Evolutionary conservation across 2,888 invertebrate species (phyloP).

Genomic region (Stenodema calcarata): DNA sequence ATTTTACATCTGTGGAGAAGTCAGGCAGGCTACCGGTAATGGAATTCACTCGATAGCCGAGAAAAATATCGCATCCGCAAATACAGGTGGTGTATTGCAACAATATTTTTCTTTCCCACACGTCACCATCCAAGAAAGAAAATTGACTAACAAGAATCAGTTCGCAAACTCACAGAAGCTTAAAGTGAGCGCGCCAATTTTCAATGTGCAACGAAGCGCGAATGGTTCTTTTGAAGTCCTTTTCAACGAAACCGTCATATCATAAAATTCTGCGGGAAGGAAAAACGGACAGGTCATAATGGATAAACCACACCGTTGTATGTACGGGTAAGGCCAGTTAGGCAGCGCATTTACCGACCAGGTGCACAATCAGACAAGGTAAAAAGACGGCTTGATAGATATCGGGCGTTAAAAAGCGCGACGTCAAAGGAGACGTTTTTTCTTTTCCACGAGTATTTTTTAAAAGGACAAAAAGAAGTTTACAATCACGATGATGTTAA

Average conservation of each 20-base stretch:
- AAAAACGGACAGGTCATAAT: not conserved
- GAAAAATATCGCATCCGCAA: not conserved
- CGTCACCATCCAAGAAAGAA: not conserved
- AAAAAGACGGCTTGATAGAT: not conserved
- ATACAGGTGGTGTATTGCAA: not conserved
- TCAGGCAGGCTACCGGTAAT: no score
- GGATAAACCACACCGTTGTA: not conserved
- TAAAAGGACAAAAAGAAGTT: not conserved
- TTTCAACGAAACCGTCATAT: not conserved
- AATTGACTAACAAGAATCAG: not conserved
- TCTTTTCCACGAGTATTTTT: not conserved
- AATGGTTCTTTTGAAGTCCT: not conserved
- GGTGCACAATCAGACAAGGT: not conserved
- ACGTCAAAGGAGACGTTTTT: not conserved
- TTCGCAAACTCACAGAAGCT: not conserved
- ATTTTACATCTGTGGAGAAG: no score
- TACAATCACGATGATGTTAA: constrained; percentile 4
- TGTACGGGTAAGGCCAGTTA: not conserved
- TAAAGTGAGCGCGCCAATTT: not conserved
- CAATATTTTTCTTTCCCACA: not conserved
- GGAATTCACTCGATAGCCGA: not conserved
- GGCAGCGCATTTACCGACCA: not conserved
- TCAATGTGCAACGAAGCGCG: not conserved
- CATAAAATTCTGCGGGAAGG: not conserved
- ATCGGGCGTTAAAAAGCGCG: constrained; percentile 6